phyloP scores from a whole-genome alignment of 2,113 vertebrate species.

The Zosterops hypoxanthus region DNA sequence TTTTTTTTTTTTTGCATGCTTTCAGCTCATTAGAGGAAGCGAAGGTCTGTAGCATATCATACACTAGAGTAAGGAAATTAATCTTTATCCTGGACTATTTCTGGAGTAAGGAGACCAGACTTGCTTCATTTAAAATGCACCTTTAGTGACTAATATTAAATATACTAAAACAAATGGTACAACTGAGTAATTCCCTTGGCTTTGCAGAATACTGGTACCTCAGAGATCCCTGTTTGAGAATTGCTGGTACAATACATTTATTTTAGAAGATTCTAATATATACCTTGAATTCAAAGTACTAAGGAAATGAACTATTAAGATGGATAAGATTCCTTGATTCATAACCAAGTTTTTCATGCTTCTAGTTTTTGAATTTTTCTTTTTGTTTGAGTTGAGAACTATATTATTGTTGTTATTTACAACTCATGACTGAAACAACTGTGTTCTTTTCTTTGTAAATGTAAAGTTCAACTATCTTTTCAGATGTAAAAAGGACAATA shows the following conservation, averaged over 20 bases:
- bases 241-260: neutral
- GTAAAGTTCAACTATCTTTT: neutral
- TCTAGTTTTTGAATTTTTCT: neutral
- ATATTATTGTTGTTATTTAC: neutral
- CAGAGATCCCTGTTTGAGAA: neutral
- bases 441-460: neutral
- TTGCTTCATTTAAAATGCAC: neutral
- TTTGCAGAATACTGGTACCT: neutral
- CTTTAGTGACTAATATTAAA: neutral
- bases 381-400: neutral
- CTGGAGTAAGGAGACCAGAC: neutral
- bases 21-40: neutral
- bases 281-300: neutral
- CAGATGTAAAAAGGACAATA: neutral
- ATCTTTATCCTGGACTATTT: neutral
- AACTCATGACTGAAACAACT: neutral
- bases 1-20: neutral
- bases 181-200: neutral
- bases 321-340: neutral
- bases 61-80: neutral
- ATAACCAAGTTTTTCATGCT: neutral
- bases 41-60: neutral
- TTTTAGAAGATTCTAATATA: neutral
- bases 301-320: neutral
- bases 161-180: neutral